Percentiles rank a stretch among this genome's conserved stretches.
These are phyloP conservation scores for Kradibia gibbosae DNA, from an alignment of 1,140 invertebrate species.

Conservation along the genomic window DNA sequence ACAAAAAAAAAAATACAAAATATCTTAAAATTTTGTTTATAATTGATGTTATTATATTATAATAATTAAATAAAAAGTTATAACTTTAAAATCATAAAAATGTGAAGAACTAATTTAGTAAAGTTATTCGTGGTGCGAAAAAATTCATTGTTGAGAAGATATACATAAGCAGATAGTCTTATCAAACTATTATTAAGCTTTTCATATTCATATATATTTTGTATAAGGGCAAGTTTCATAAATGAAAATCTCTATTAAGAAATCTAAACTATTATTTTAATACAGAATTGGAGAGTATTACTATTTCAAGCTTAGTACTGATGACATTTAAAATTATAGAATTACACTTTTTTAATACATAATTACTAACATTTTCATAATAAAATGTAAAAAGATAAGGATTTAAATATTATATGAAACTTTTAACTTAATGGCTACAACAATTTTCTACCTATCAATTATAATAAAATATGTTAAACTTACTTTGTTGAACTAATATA, in stretches of 20 bases:
- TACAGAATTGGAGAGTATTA: neutral
- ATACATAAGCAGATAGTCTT: slow-evolving; percentile 38
- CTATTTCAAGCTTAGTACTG: neutral
- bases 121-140: slow-evolving; percentile 33
- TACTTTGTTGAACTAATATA: too few species aligned
- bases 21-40: neutral
- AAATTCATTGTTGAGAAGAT: slow-evolving; percentile 54
- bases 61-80: slow-evolving; percentile 46
- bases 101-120: slow-evolving; percentile 28
- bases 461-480: too few species aligned
- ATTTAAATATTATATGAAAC: too few species aligned
- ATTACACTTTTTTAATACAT: neutral
- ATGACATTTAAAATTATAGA: neutral
- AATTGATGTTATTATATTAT: slow-evolving; percentile 33
- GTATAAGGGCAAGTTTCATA: slow-evolving; percentile 59
- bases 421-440: too few species aligned
- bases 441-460: too few species aligned
- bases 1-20: slow-evolving; percentile 24
- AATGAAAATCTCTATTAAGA: slow-evolving; percentile 38
- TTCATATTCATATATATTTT: slow-evolving; percentile 64
- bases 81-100: slow-evolving; percentile 10
- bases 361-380: neutral
- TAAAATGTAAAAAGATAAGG: neutral
- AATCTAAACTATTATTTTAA: slow-evolving; percentile 2
- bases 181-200: slow-evolving; percentile 55